Base-by-base conservation (phyloP, 2,888 invertebrate genomes). In the Craniophora ligustri region DNA sequence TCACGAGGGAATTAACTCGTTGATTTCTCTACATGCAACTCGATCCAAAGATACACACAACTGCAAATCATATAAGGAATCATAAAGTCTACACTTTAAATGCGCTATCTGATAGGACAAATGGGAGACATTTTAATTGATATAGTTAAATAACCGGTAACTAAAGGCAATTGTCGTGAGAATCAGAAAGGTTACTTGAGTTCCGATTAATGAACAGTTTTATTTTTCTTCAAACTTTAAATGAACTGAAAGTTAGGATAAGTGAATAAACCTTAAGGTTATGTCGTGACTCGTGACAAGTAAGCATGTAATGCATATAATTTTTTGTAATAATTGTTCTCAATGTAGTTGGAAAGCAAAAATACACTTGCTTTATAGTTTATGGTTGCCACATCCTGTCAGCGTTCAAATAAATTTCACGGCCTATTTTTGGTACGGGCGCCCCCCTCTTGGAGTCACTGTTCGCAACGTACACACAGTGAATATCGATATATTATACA, bases 381-480 rank as follows among this genome's bases (percentile, higher is more conserved):
- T 55, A 54, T 55, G 35, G 62, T n/a, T 5, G 16, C 30, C 38
- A 36, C 63, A 55, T 64, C 68, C 68, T 62, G 63, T 41, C 31
- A 67, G 63, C 39, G 48, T 51, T 41, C 23, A 58, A 57, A 62
- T 49, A 42, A 60, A 60, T 55, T 65, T 55, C 18, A 1, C 31
- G 21, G 31, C 0, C 67, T 73, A 72, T 73, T 73, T 70, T 63
- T 44, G 64, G 71, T 42, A 26, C 15, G 45, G 57, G 26, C 41
- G 40, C 57, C 51, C 69, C 46, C 34, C 63, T 40, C 50, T 60
- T 14, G 58, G 54, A 63, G 13, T 69, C 47, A 45, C 28, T 10
- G 15, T 26, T 36, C 23, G 14, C 39, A 23, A 10, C 40, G 44
- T 21, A 48, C 34, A 28, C 32, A 36, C 44, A 28, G 47, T 39